Evolutionary conservation across 2,113 vertebrate genomes (phyloP).

Genomic region (Orcinus orca): DNA sequence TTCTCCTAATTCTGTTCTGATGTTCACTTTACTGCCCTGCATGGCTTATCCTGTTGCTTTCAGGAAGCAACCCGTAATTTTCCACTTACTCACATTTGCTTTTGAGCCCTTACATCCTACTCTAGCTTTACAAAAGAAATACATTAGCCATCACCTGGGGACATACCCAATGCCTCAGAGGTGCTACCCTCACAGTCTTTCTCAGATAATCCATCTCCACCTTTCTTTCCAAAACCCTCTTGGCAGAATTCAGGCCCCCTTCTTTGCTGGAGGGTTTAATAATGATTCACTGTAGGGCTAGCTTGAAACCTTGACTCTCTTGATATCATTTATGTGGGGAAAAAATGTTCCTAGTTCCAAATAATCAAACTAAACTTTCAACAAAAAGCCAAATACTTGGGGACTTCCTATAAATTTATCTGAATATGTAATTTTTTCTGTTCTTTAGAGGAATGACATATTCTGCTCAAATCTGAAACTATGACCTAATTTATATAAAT

Average conservation of each 20-base stretch:
- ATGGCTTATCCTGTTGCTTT: background rate
- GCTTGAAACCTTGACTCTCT: background rate
- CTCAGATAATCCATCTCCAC: background rate
- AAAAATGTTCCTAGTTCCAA: background rate
- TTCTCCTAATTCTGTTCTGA: slow-evolving; percentile 15
- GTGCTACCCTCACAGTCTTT: background rate
- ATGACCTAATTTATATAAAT: background rate
- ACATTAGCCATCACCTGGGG: background rate
- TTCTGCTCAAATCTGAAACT: background rate
- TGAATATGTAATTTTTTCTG: background rate
- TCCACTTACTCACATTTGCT: background rate
- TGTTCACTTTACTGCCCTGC: background rate
- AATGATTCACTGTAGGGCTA: background rate
- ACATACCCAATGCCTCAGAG: background rate
- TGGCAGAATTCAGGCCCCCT: background rate
- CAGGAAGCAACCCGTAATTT: background rate
- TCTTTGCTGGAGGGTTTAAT: background rate
- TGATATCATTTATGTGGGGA: background rate
- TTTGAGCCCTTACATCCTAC: background rate
- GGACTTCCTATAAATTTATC: background rate
- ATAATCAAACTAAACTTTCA: slow-evolving; percentile 30
- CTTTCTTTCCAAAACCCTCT: background rate
- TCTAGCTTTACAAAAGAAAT: background rate
- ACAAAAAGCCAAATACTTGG: background rate
- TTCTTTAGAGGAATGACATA: slow-evolving; percentile 20